Evolutionary conservation across 2,888 invertebrate genomes (phyloP), one percentile per base, ranked within the genome.

Genomic region (Idaea biselata): DNA sequence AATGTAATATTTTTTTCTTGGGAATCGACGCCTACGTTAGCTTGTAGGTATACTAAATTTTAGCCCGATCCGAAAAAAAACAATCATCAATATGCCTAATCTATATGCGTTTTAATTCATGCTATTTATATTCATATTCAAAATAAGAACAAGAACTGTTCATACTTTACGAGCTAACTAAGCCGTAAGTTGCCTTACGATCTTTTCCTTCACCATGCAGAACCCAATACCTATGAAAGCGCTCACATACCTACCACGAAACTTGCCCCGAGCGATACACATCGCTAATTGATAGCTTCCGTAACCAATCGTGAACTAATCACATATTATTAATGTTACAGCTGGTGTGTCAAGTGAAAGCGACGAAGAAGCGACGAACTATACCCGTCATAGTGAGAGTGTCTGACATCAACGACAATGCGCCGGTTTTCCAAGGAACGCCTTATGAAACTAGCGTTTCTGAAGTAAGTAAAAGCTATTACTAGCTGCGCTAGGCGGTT

Each of bases 391-490:
- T 97, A 82, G 97, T 97, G 72, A 94, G 97, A 88, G 96, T 97
- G 76, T 97, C 97, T 54, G 97, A 98, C 89, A 95, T 97, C 83
- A 97, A 98, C 83, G 97, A 98, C 88, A 98, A 98, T 88, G 95
- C 96, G 61, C 97, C 97, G 32, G 93, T 95, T 78, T 97, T 98
- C 88, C 93, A 96, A 81, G 96, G 96, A 80, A 95, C 95, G 65
- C 97, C 97, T 58, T 97, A 97, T 83, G 95, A 96, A 87, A 95
- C 96, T 64, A 95, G 94, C 68, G 96, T 97, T 71, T 95, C 97
- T 33, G 97, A 98, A 95, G 97, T 97, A 93, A 62, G 55, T 60
- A 18, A n/a, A 18, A 6, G 32, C 54, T 54, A 14, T 54, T 54
- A 32, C n/a, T 16, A 1, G 16, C 16, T 44, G 4, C 32, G 4